Evolutionary conservation across 2,113 vertebrate species (phyloP), one percentile per base, ranked within the genome.

Genomic region (Pelvicachromis taeniatus): DNA sequence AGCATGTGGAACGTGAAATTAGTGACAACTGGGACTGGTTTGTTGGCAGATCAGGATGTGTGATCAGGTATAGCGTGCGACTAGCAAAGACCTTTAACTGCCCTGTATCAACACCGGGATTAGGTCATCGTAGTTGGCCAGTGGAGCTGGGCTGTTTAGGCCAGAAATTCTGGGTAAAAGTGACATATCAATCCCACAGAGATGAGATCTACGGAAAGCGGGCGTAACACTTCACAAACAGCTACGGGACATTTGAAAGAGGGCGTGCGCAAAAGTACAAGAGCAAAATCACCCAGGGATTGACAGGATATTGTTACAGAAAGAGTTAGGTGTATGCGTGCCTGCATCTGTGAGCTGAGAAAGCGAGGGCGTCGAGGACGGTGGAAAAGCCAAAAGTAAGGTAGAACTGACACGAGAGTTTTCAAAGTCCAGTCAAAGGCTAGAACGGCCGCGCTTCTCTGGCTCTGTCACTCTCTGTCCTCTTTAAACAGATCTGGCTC

Each of bases 41-140:
- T 83, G 55, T 86, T 92, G 90, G 89, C 84, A 40, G 83, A 83
- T 91, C 79, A 52, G 59, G 78, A 90, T 90, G 85, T 88, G 91
- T 88, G 91, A 94, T 89, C 92, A 93, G 92, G 92, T 93, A 91
- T 89, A 82, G 89, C 85, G 75, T 93, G 89, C 82, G 56, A 83
- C 78, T 80, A 73, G 78, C 77, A 86, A 81, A 48, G 52, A 55
- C 56, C 56, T 92, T 87, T 89, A 81, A 91, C 87, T 89, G 80
- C 81, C 61, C 83, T 81, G 83, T 89, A 92, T 88, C 91, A 92
- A 85, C 85, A 77, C 65, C 70, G 45, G 83, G 85, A 92, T 94
- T 84, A 95, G 77, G 87, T 95, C 94, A 94, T 94, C 82, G 33
- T 52, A 89, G 48, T 89, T 95, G 93, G 93, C 93, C 54, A 4